phyloP scores from a whole-genome alignment of 2,888 invertebrate genomes.

The Heliconius cydno region DNA sequence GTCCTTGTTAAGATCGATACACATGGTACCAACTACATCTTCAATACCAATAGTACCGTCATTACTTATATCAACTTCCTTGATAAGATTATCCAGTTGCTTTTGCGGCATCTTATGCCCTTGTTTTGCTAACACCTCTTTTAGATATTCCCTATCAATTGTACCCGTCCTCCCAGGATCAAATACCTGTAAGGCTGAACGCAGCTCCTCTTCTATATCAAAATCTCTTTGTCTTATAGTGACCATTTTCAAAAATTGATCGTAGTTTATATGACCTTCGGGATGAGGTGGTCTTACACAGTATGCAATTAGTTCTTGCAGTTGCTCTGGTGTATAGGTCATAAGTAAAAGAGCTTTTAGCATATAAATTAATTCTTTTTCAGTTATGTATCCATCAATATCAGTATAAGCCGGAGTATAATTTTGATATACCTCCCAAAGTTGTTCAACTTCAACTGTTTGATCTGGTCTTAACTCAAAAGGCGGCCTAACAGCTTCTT shows the following conservation, averaged over 20 bases:
- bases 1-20: slow-evolving; percentile 72
- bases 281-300: slow-evolving; percentile 72
- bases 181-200: slow-evolving; percentile 64
- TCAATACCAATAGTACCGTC: slow-evolving; percentile 76
- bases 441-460: slow-evolving; percentile 70
- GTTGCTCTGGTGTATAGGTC: slow-evolving; percentile 72
- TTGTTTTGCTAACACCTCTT: slow-evolving; percentile 61
- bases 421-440: slow-evolving; percentile 73
- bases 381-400: slow-evolving; percentile 68
- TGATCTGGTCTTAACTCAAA: slow-evolving; percentile 72
- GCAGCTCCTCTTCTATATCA: slow-evolving; percentile 69
- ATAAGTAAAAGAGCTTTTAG: slow-evolving; percentile 67
- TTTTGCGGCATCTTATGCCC: slow-evolving; percentile 69
- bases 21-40: slow-evolving; percentile 75
- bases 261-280: slow-evolving; percentile 68
- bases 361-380: slow-evolving; percentile 74
- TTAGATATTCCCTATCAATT: slow-evolving; percentile 67
- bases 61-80: slow-evolving; percentile 74
- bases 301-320: slow-evolving; percentile 67
- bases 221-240: slow-evolving; percentile 69
- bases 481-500: slow-evolving; percentile 67
- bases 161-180: slow-evolving; percentile 65
- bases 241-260: slow-evolving; percentile 74
- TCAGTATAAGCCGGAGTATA: slow-evolving; percentile 75
- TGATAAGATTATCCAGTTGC: slow-evolving; percentile 66